These are phyloP conservation scores for Fistularia tabacaria DNA, from an alignment of 2,797 vertebrate genomes.

Conservation along the genomic window DNA sequence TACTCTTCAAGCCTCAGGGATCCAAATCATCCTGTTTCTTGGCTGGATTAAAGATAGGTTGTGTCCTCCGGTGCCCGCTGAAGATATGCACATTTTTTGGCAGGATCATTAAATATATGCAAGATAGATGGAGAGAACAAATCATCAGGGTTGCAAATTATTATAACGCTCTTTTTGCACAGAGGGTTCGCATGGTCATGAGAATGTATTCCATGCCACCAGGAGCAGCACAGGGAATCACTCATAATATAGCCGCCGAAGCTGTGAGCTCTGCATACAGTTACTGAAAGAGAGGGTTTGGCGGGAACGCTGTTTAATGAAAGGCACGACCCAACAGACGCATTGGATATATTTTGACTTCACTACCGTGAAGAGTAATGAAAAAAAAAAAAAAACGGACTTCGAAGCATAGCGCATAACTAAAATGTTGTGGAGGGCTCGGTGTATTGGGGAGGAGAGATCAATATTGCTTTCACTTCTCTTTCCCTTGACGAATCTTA, in stretches of 20 bases:
- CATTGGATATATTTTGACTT: no score
- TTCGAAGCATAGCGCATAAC: slow-evolving; percentile 33
- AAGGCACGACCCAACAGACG: background rate
- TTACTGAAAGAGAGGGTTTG: slow-evolving; percentile 17
- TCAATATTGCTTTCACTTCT: slow-evolving; percentile 9
- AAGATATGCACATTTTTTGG: slow-evolving; percentile 6
- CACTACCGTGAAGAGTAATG: no score
- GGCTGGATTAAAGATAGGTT: slow-evolving; percentile 22
- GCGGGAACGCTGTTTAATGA: background rate
- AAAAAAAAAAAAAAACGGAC: slow-evolving; percentile 7
- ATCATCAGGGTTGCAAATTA: background rate
- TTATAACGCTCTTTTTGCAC: no score
- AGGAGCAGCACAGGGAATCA: no score
- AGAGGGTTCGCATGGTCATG: no score
- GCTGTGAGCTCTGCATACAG: slow-evolving; percentile 23
- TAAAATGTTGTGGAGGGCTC: background rate
- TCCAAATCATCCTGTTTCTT: no score
- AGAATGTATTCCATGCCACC: no score
- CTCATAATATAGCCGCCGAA: slow-evolving; percentile 1
- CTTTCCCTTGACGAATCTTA: background rate
- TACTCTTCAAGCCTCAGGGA: slow-evolving; percentile 8
- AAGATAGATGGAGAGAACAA: slow-evolving; percentile 7
- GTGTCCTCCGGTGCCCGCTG: slow-evolving; percentile 10
- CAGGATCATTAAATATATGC: slow-evolving; percentile 34
- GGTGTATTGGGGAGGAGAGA: slow-evolving; percentile 22